A percentile compares a stretch with the other conserved stretches of the same genome.
Conservation (phyloP, 2,797 vertebrate species). For the Neostethus bicornis region DNA sequence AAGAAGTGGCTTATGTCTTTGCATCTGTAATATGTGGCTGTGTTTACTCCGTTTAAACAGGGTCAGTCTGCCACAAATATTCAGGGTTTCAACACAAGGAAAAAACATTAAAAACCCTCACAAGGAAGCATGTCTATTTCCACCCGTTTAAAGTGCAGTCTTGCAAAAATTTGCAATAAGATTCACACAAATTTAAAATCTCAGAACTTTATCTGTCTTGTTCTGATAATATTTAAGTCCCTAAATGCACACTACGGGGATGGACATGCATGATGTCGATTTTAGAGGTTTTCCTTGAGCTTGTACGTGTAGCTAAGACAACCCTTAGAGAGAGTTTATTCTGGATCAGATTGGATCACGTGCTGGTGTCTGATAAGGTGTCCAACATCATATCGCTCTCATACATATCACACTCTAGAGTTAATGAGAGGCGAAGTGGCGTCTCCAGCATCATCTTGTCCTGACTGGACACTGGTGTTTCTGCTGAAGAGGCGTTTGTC, state of each 20-base stretch:
- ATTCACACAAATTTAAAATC: slow-evolving; percentile 31
- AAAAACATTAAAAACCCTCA: slow-evolving; percentile 24
- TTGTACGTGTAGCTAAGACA: slow-evolving; percentile 38
- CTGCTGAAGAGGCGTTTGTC: slow-evolving; percentile 83
- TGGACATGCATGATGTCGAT: slow-evolving; percentile 45
- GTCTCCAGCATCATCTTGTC: slow-evolving; percentile 87
- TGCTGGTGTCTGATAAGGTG: slow-evolving; percentile 97
- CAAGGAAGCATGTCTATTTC: slow-evolving; percentile 36
- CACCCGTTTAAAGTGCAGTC: slow-evolving; percentile 62
- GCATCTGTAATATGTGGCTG: slow-evolving; percentile 31
- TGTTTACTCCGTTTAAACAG: slow-evolving; percentile 47
- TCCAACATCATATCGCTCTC: slow-evolving; percentile 98
- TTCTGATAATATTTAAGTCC: slow-evolving; percentile 28
- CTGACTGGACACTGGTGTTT: slow-evolving; percentile 80
- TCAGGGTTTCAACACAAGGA: slow-evolving; percentile 34
- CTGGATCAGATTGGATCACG: slow-evolving; percentile 75
- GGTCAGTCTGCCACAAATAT: slow-evolving; percentile 45
- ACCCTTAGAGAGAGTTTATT: slow-evolving; percentile 40
- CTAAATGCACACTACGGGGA: slow-evolving; percentile 49
- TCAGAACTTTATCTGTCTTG: slow-evolving; percentile 26
- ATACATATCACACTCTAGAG: slow-evolving; percentile 97
- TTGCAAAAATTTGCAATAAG: slow-evolving; percentile 37
- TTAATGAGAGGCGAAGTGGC: slow-evolving; percentile 85
- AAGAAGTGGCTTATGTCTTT: slow-evolving; percentile 53
- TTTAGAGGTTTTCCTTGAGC: slow-evolving; percentile 41